Base-by-base conservation (phyloP, 1,140 invertebrate species). In the Orius laevigatus region DNA sequence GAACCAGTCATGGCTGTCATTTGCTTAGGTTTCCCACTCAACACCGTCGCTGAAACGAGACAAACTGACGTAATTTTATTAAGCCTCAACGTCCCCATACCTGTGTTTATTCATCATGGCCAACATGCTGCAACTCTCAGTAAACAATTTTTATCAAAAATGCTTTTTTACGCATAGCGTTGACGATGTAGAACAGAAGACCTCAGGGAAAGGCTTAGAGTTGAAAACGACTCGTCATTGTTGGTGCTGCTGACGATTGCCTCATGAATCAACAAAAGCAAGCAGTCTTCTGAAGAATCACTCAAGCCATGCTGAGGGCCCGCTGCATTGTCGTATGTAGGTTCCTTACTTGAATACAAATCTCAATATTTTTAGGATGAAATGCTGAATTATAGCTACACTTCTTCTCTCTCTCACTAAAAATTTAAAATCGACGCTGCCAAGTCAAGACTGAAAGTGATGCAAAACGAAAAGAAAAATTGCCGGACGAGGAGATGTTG, bases 211-310 rank as follows among this genome's bases (percentile, higher is more conserved):
- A 71, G 72, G 43, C 79, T 89, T 75, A 65, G 75, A 50, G 77
- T 80, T 0, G 79, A 86, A 58, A 81, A 81, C 1, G 76, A 47
- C 62, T 91, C 10, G 69, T 90, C 9, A 73, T 91, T 1, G 77
- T 91, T n/a, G 84, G 84, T 15, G 78, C 78, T 32, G 83, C 80
- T 3, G 84, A 90, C 64, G 81, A 85, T 61, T 66, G 77, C 43
- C 65, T 91, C 2, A 66, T 82, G 45, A 71, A 90, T 48, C 73
- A 69, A 4, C 76, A 78, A 35, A 67, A 70, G 2, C 83, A 85
- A 58, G 76, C 80, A 46, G 70, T 76, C 53, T 63, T 69, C 3
- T 79, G 86, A 52, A 74, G 77, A 32, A 73, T 90, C 12, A 90
- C 84, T 0, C 86, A 91, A 59, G 69, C 72, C 19, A 81, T 87